Base-by-base conservation (phyloP, 2,797 vertebrate genomes). In the Natrix natrix region DNA sequence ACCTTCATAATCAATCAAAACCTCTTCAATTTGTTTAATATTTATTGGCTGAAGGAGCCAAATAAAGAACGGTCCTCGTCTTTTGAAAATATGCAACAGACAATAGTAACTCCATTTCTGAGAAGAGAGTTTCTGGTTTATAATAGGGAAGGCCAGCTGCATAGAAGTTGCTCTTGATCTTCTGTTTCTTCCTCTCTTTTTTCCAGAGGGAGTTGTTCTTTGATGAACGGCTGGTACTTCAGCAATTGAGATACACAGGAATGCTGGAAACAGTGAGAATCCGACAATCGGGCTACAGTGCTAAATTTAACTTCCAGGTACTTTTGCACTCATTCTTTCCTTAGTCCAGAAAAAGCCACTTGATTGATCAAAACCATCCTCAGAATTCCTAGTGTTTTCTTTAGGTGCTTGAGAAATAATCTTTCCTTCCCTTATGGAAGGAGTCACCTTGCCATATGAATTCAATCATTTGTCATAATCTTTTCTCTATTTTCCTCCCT, bases 231-330 rank as follows among this genome's bases (percentile, higher is more conserved):
- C 97, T 99, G 97, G 98, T 99, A 59, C 96, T 99, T 94, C 99
- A 99, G 97, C 99, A 99, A 98, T 96, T 99, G 92, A 98, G 98
- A 92, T 99, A 99, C 97, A 99, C 99, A 0, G 99, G 99, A 93
- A 99, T 99, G 99, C 97, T 99, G 94, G 99, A 99, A 97, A 99
- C 99, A 0, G 99, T 99, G 95, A 98, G 99, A 8, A 99, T 99
- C 96, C 98, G 99, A 92, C 98, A 99, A 93, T 99, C 99, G 0
- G 99, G 99, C 94, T 99, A 99, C 74, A 99, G 99, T 54, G 99
- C 99, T 96, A 99, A 99, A 96, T 99, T 99, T 87, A 98, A 98
- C 0, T 99, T 99, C 97, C 98, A 99, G 99, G 99, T 99, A 97
- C 0, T 4, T 17, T 17, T 5, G 26, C 13, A 24, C 14, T 17